A percentile compares a stretch with the other conserved stretches of the same genome.
phyloP scores from a whole-genome alignment of 2,888 invertebrate species.

The Cremastinae sp. region DNA sequence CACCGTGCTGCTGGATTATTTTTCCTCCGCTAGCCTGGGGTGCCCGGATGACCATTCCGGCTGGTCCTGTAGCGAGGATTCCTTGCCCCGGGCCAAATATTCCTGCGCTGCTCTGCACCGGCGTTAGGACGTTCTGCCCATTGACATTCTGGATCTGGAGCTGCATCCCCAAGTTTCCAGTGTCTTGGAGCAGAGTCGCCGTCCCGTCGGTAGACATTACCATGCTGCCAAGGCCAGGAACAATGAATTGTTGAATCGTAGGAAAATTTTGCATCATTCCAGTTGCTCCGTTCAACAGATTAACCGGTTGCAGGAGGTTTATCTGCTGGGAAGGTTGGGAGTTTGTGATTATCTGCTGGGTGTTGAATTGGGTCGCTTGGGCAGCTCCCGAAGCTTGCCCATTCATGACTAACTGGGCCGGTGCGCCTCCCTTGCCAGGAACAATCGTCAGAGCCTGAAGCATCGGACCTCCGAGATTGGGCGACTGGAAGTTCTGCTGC shows the following conservation, averaged over 20 bases:
- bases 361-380: constrained; percentile 83
- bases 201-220: constrained; percentile 91
- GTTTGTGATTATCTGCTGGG: constrained; percentile 86
- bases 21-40: constrained; percentile 87
- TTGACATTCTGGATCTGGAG: constrained; percentile 90
- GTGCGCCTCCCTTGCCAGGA: constrained; percentile 88
- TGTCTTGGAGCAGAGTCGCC: constrained; percentile 88
- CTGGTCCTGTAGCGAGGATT: constrained; percentile 85
- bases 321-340: constrained; percentile 83
- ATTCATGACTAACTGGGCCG: constrained; percentile 90
- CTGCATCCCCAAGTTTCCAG: constrained; percentile 86
- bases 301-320: constrained; percentile 90
- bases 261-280: constrained; percentile 89
- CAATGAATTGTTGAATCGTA: constrained; percentile 90
- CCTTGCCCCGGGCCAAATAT: constrained; percentile 86
- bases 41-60: constrained; percentile 90
- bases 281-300: constrained; percentile 87
- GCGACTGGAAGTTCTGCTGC: constrained; percentile 89
- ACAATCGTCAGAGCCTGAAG: constrained; percentile 89
- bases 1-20: constrained; percentile 86
- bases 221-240: constrained; percentile 91
- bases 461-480: constrained; percentile 86
- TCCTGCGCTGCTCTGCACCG: constrained; percentile 83
- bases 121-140: constrained; percentile 88
- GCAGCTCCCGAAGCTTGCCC: constrained; percentile 82